phyloP scores from a whole-genome alignment of 2,113 vertebrate genomes.

The Pongo abelii region DNA sequence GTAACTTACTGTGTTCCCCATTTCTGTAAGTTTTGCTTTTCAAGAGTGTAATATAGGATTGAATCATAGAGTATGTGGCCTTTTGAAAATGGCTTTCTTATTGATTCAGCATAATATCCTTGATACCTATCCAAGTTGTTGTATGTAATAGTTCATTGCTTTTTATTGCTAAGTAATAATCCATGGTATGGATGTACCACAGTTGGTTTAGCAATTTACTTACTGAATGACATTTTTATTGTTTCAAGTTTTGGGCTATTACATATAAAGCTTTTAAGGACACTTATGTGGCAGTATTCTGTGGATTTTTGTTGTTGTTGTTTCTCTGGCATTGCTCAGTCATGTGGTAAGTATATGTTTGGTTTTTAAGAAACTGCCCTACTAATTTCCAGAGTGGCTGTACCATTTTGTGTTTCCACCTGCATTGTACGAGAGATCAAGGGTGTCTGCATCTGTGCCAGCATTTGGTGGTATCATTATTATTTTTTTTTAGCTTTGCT shows the following conservation, averaged over 20 bases:
- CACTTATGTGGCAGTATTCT: neutral
- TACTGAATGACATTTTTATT: neutral
- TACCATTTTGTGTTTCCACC: neutral
- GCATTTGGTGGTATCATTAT: neutral
- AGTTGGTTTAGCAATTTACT: neutral
- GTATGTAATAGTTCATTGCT: neutral
- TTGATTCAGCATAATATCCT: neutral
- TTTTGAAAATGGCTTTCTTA: neutral
- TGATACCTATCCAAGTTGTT: neutral
- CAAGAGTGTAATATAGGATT: neutral
- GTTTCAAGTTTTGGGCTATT: neutral
- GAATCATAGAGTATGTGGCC: neutral
- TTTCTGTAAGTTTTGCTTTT: neutral
- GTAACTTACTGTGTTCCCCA: neutral
- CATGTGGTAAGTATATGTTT: neutral
- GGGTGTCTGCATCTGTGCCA: neutral
- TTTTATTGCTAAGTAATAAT: neutral
- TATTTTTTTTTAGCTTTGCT: neutral
- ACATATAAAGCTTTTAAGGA: neutral
- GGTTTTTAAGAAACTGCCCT: neutral
- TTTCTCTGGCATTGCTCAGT: neutral
- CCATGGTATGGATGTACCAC: neutral
- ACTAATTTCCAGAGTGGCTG: neutral
- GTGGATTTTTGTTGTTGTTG: neutral
- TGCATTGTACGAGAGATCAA: neutral